phyloP scores from a whole-genome alignment of 2,888 invertebrate species.

The Ecdyonurus torrentis region DNA sequence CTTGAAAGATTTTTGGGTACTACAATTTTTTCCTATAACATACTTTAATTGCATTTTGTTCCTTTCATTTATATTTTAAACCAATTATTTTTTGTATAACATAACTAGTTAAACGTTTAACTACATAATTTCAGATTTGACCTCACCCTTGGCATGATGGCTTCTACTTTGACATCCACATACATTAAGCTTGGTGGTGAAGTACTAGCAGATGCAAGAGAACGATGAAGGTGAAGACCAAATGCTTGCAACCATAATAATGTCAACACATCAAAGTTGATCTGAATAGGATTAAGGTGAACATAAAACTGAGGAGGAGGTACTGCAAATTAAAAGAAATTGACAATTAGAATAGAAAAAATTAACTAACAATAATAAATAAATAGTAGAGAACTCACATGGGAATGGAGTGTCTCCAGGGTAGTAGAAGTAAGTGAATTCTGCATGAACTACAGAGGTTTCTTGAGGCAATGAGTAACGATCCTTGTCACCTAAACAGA shows the following conservation, averaged over 20 bases:
- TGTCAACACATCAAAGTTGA: constrained; percentile 75
- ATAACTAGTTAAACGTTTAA: too few relatives aligned
- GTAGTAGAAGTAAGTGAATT: constrained; percentile 92
- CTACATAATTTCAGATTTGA: too few relatives aligned
- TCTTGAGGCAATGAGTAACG: constrained; percentile 76
- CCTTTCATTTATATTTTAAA: too few relatives aligned
- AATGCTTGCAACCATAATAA: constrained; percentile 91
- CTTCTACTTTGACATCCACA: constrained; percentile 76
- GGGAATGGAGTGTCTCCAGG: constrained; percentile 81
- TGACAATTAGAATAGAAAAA: constrained; percentile 1
- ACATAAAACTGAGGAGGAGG: constrained; percentile 87
- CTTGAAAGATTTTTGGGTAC: too few relatives aligned
- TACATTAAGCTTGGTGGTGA: constrained; percentile 30
- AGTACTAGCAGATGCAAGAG: constrained; percentile 30
- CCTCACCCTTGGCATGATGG: constrained; percentile 82
- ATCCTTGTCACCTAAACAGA: constrained; percentile 48
- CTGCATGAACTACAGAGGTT: constrained; percentile 83
- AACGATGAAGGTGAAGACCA: constrained; percentile 67
- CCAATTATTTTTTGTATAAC: too few relatives aligned
- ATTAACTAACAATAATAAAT: constrained; percentile 5
- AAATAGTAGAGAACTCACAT: constrained; percentile 35
- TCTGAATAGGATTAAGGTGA: constrained; percentile 76
- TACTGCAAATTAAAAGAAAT: constrained; percentile 38
- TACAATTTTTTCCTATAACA: too few relatives aligned
- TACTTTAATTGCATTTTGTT: too few relatives aligned